Evolutionary conservation across 2,888 invertebrate species (phyloP), one percentile per base, ranked within the genome.

Genomic region (Phalangium opilio): DNA sequence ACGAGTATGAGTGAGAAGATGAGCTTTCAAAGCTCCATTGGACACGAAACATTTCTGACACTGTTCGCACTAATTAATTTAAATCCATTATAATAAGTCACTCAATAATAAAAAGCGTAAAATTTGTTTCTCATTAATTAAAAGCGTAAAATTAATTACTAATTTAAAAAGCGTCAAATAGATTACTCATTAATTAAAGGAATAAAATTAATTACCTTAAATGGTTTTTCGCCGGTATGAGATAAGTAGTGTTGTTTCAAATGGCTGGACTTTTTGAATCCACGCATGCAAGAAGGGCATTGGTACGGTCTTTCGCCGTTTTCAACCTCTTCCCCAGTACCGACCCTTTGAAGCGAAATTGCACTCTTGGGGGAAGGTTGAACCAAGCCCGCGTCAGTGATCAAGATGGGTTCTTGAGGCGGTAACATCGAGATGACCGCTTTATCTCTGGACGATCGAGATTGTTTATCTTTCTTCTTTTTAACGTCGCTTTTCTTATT

Each of bases 341-440:
- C 44, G 21, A 48, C 34, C 21, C 17, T 43, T 12, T 35, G 43
- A 47, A 61, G 46, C 32, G 54, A 53, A 49, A 55, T 61, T n/a
- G n/a, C n/a, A 27, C 60, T 55, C 10, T 63, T 60, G 1, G 64
- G 60, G 8, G 50, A 50, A 49, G 62, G 65, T 55, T 67, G 67
- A 32, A 67, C 62, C 35, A 63, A 53, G 46, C 68, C 68, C 59
- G 65, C 57, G 59, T 72, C 72, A 14, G 72, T 73, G 39, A 74
- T 70, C 8, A 73, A 60, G n/a, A 74, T 68, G 2, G 74, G 74
- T 52, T 74, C 73, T 54, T 72, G 70, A 34, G 74, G 60, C 1
- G 70, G 64, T 41, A 73, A 67, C 52, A 70, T 67, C 2, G 68
- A 65, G 12, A 68, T 52, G 20, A 56, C 47, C 20, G 60, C 43